Evolutionary conservation across 2,888 invertebrate species (phyloP), one percentile per base, ranked within the genome.

Genomic region (Cantharis nigra): DNA sequence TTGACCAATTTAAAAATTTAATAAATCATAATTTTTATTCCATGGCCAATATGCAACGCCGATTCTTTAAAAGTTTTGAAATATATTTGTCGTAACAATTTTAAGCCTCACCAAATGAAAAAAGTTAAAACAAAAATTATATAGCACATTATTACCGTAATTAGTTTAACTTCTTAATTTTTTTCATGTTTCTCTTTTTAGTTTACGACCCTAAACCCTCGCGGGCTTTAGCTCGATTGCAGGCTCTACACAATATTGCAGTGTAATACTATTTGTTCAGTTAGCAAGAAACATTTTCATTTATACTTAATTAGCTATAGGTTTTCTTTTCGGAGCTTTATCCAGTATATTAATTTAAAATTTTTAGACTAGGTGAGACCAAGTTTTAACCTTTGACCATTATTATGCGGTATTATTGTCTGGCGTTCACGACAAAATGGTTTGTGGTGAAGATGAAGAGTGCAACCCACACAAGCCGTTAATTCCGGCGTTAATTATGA

Each of bases 401-500:
- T 63, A 69, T 74, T 74, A 64, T 67, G 75, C 62, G 72, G 71
- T 74, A 63, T 70, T 69, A 65, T 63, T 72, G 70, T 67, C 26
- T 64, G 69, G 63, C 33, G 65, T 71, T 71, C 71, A 74, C 69
- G 72, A 75, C 78, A 78, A 78, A 75, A 78, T 70, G 72, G 64
- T 71, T 63, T 78, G 73, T 70, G 78, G 78, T 74, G 74, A 63
- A 69, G 74, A 28, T 69, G 67, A 69, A 71, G 63, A 69, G 64
- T 18, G 71, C 73, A 69, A 69, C 75, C 73, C 77, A 75, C 78
- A 80, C 78, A 75, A 62, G 80, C 74, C 26, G 83, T 82, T 84
- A 85, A 84, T 85, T 84, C 83, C 78, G 78, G 78, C 80, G 82
- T 83, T 86, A 86, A 86, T 86, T 86, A 84, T 84, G 83, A 85